phyloP scores from a whole-genome alignment of 2,113 vertebrate genomes.

The Sander vitreus region DNA sequence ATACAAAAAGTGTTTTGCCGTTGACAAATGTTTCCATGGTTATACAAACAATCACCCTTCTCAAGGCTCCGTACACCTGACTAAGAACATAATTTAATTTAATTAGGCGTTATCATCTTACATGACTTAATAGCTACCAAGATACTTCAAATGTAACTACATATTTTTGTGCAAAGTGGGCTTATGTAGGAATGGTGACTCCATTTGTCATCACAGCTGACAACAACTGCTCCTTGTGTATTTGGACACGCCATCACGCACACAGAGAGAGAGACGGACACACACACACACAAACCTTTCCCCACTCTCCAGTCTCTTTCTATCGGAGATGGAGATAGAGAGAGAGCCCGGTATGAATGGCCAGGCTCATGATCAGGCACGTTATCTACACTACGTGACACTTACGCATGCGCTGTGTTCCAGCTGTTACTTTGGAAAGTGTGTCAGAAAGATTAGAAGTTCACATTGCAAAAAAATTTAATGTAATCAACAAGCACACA shows the following conservation, averaged over 20 bases:
- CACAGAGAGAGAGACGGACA: too few relatives aligned
- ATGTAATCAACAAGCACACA: neutral
- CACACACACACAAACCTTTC: too few relatives aligned
- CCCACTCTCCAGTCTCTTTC: too few relatives aligned
- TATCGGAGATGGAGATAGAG: too few relatives aligned
- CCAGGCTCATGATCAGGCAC: too few relatives aligned
- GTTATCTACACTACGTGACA: too few relatives aligned
- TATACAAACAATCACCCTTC: neutral
- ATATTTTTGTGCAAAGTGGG: neutral
- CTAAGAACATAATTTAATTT: neutral
- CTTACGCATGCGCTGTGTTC: too few relatives aligned
- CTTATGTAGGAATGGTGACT: neutral
- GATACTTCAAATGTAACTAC: neutral
- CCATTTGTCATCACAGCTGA: neutral
- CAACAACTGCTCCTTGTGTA: neutral
- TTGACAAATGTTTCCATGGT: neutral
- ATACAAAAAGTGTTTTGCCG: neutral
- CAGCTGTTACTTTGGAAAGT: too few relatives aligned
- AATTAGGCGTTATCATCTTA: neutral
- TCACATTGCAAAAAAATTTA: neutral
- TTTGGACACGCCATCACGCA: neutral
- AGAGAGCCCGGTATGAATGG: too few relatives aligned
- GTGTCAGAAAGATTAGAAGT: neutral
- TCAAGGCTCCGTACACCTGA: neutral
- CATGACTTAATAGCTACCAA: neutral